Percentiles rank a stretch among this genome's conserved stretches.
phyloP scores from a whole-genome alignment of 2,113 vertebrate species.

The Uria aalge region DNA sequence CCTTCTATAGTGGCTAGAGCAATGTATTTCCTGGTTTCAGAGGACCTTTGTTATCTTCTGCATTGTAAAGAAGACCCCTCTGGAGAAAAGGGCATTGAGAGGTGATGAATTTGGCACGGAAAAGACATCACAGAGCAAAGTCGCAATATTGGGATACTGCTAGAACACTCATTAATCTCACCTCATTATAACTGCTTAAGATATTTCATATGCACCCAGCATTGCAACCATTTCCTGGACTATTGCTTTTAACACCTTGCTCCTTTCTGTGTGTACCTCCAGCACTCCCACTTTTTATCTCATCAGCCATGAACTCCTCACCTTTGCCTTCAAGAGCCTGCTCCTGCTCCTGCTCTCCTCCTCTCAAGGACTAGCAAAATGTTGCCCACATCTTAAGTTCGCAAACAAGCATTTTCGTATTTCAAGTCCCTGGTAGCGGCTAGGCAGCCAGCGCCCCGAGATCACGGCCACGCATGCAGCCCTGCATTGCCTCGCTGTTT shows the following conservation, averaged over 20 bases:
- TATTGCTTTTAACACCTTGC: slow-evolving; percentile 28
- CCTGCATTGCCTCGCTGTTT: neutral
- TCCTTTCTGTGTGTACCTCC: neutral
- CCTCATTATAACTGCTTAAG: neutral
- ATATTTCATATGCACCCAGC: neutral
- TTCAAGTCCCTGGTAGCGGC: neutral
- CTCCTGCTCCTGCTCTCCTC: too few relatives aligned
- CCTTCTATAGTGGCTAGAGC: neutral
- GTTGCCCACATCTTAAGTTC: neutral
- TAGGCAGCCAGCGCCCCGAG: neutral
- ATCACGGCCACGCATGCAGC: neutral
- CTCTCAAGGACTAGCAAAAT: neutral
- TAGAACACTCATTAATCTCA: slow-evolving; percentile 30
- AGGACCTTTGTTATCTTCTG: neutral
- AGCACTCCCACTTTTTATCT: slow-evolving; percentile 17
- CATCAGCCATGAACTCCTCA: slow-evolving; percentile 33
- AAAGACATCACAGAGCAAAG: neutral
- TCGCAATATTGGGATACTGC: neutral
- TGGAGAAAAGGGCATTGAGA: slow-evolving; percentile 2
- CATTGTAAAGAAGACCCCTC: neutral
- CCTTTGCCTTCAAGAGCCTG: neutral
- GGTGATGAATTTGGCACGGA: neutral
- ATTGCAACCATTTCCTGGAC: neutral
- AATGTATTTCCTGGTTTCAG: neutral
- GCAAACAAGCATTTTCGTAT: neutral